phyloP scores from a whole-genome alignment of 2,113 vertebrate genomes.

The Pituophis catenifer region DNA sequence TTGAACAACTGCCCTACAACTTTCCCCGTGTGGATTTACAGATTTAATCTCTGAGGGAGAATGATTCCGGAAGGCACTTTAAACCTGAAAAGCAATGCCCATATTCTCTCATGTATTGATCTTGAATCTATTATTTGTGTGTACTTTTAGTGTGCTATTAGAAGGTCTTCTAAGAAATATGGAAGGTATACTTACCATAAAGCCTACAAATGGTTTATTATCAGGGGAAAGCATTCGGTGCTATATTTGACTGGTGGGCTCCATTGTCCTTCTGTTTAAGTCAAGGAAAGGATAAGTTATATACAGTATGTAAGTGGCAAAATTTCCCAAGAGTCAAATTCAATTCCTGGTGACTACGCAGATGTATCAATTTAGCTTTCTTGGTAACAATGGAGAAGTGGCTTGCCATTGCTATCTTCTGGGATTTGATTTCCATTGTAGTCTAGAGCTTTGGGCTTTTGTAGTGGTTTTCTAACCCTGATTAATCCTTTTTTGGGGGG shows the following conservation, averaged over 20 bases:
- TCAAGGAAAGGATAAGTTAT: neutral
- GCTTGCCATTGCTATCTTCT: neutral
- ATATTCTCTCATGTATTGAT: neutral
- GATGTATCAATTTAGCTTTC: neutral
- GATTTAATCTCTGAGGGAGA: neutral
- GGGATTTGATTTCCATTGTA: neutral
- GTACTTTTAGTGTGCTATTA: neutral
- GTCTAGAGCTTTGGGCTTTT: neutral
- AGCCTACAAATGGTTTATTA: neutral
- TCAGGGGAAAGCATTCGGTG: neutral
- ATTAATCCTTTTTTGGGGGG: neutral
- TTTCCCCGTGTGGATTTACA: neutral
- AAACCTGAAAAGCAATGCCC: neutral
- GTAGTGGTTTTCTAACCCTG: neutral
- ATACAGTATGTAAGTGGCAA: neutral
- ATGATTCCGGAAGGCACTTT: neutral
- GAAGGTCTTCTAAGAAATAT: neutral
- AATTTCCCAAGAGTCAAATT: neutral
- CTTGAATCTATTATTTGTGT: neutral
- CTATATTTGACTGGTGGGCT: neutral
- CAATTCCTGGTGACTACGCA: neutral
- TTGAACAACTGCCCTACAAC: neutral
- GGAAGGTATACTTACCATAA: neutral
- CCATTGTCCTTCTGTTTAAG: neutral
- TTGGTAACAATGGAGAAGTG: neutral